A percentile compares a stretch with the other conserved stretches of the same genome.
phyloP scores from a whole-genome alignment of 2,888 invertebrate species.

The Cataglyphis livida region DNA sequence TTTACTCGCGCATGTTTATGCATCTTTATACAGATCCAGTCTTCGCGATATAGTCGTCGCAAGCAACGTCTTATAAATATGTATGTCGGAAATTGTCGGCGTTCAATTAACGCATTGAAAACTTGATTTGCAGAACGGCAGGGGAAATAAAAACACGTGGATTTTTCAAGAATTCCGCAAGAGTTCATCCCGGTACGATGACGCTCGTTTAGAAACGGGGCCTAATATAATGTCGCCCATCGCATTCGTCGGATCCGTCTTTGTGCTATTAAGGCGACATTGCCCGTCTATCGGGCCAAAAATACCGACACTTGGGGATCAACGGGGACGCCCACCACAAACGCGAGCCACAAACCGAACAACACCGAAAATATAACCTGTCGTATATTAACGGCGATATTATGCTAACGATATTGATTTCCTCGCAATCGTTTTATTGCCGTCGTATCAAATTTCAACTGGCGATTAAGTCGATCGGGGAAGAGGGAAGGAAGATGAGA shows the following conservation, averaged over 20 bases:
- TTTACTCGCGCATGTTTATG: neutral
- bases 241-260: slow-evolving; percentile 34
- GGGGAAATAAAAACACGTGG: slow-evolving; percentile 33
- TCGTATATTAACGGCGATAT: slow-evolving; percentile 20
- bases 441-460: slow-evolving; percentile 9
- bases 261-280: slow-evolving; percentile 23
- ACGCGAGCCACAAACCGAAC: neutral
- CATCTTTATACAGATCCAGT: slow-evolving; percentile 41
- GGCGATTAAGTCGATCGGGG: neutral
- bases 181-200: slow-evolving; percentile 59
- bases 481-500: neutral
- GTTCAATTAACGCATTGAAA: slow-evolving; percentile 38
- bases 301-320: neutral
- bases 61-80: slow-evolving; percentile 61
- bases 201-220: slow-evolving; percentile 77
- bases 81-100: slow-evolving; percentile 40
- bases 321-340: neutral
- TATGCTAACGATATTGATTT: slow-evolving; percentile 43
- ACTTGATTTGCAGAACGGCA: slow-evolving; percentile 43
- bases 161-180: slow-evolving; percentile 49
- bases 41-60: slow-evolving; percentile 29
- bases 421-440: neutral
- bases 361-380: neutral
- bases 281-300: neutral
- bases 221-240: slow-evolving; percentile 78